Evolutionary conservation across 2,888 invertebrate species (phyloP), one percentile per base, ranked within the genome.

Genomic region (Orgyia antiqua): DNA sequence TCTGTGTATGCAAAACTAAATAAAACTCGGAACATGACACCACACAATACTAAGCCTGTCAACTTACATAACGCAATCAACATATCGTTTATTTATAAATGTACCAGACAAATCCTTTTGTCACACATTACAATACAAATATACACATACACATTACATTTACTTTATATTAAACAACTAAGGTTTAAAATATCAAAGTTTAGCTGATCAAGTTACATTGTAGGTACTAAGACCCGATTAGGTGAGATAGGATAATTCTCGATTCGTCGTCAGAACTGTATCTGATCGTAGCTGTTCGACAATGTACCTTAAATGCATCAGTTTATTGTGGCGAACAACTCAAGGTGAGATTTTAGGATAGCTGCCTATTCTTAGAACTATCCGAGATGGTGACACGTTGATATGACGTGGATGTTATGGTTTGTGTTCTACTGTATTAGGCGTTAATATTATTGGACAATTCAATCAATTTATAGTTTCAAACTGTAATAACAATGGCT

Each of bases 61-160:
- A 64, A 64, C 72, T 75, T 70, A 72, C 70, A 75, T 69, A 75
- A 79, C 71, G 69, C 76, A 80, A 80, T 82, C 80, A 80, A 68
- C 68, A 60, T 67, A 68, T 79, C 70, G 74, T 79, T 76, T 75
- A 78, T 75, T 78, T 75, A 73, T 80, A 74, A 78, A 75, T 68
- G 64, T 53, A 68, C 54, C 67, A 72, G 72, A 78, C 79, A 79
- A 82, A 83, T 80, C 80, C 75, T 68, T 67, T 69, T 72, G 75
- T 73, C 76, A 78, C 74, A 75, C 61, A 64, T 55, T 49, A 54
- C 58, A 51, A 48, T 24, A 58, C 71, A 44, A 62, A 31, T n/a
- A 15, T 38, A 27, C 7, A 5, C 6, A 5, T 41, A 26, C 57
- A 31, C 6, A 3, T 19, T 3, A 1, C 8, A 4, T 2, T 6